Conservation (phyloP, 2,113 vertebrate genomes). For the Chaetops frenatus region DNA sequence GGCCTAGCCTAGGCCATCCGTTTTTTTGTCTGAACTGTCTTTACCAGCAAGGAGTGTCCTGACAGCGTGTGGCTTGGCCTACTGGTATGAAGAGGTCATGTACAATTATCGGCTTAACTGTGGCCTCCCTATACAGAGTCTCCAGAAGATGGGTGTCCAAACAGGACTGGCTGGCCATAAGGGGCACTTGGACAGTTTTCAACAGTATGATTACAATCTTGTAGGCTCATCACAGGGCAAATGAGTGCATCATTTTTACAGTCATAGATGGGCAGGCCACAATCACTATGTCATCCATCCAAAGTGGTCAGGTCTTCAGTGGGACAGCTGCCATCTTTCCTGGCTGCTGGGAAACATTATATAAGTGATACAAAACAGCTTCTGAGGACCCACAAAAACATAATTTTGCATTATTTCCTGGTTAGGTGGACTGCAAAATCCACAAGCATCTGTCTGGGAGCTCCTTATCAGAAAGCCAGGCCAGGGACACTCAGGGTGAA, state of each 20-base stretch:
- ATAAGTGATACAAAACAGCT: not conserved
- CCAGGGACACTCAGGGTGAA: not conserved
- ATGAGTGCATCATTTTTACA: not conserved
- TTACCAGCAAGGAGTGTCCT: not conserved
- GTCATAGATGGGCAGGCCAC: not conserved
- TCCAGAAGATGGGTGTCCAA: not conserved
- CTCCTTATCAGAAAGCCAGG: not conserved
- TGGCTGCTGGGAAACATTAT: not conserved
- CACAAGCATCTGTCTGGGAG: not conserved
- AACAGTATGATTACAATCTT: not conserved
- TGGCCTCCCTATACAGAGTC: not conserved
- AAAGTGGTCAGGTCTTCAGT: not conserved
- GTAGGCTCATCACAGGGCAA: not conserved
- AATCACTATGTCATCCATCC: not conserved
- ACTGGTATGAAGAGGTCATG: not conserved
- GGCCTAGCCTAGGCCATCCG: not conserved
- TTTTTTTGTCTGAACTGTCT: not conserved
- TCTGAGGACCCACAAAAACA: not conserved
- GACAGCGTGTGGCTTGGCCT: not conserved
- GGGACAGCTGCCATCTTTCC: not conserved
- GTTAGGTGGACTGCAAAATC: not conserved
- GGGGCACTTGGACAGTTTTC: not conserved
- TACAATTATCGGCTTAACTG: not conserved
- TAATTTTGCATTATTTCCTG: not conserved
- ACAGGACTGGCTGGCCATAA: not conserved